Conservation (phyloP, 92 coral and sea anemone species). For the Epizoanthus scotinus region DNA sequence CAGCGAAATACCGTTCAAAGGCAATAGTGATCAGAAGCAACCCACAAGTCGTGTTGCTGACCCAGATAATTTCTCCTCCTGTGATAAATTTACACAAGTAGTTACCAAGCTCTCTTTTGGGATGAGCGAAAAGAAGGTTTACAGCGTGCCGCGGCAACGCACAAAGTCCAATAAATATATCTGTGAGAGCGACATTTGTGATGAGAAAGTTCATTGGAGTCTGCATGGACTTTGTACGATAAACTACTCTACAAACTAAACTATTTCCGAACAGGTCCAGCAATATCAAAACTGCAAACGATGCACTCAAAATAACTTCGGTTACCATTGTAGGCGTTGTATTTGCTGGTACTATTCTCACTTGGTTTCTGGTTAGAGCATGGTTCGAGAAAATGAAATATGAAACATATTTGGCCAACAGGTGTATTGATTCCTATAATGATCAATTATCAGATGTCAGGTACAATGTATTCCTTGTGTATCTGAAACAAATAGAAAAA, state of each 20-base stretch:
- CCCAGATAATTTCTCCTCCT: slow-evolving; percentile 78
- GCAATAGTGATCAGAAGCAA: slow-evolving; percentile 72
- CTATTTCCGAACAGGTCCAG: background rate
- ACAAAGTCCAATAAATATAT: slow-evolving; percentile 53
- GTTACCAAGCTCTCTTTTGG: slow-evolving; percentile 49
- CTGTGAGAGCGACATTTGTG: slow-evolving; percentile 66
- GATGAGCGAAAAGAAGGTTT: slow-evolving; percentile 54
- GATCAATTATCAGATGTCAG: no score
- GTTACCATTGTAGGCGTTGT: background rate
- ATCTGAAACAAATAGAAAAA: no score
- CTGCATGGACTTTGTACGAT: slow-evolving; percentile 50
- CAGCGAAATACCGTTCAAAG: slow-evolving; percentile 69
- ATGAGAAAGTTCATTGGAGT: slow-evolving; percentile 72
- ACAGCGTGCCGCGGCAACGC: slow-evolving; percentile 72
- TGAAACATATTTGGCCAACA: no score
- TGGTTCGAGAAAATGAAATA: no score
- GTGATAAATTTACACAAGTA: slow-evolving; percentile 67
- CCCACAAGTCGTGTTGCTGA: slow-evolving; percentile 67
- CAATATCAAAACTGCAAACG: background rate
- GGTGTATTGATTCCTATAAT: no score
- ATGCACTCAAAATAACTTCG: background rate
- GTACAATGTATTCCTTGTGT: no score
- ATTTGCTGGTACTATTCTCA: no score
- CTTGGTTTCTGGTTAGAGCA: no score
- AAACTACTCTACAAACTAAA: background rate